A percentile compares a stretch with the other conserved stretches of the same genome.
phyloP scores from a whole-genome alignment of 2,113 vertebrate genomes.

The Acinonyx jubatus region DNA sequence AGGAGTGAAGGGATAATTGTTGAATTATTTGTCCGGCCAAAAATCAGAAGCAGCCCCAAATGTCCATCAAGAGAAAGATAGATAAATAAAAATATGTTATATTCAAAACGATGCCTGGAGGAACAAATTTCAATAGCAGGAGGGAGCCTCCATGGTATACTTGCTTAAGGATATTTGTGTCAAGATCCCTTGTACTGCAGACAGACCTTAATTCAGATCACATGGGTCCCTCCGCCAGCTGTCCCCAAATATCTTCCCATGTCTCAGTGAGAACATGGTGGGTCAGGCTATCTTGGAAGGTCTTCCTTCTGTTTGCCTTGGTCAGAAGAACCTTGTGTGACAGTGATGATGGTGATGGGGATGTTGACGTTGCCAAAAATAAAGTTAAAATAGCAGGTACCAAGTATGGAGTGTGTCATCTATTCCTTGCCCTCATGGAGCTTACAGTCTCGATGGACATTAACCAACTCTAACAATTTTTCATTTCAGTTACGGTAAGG shows the following conservation, averaged over 20 bases:
- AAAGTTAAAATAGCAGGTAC: neutral
- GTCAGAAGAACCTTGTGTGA: neutral
- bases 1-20: conserved; percentile 34
- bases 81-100: conserved; percentile 62
- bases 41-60: conserved; percentile 53
- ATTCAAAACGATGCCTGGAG: conserved; percentile 39
- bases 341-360: neutral
- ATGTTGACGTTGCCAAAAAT: neutral
- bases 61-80: conserved; percentile 58
- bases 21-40: conserved; percentile 64
- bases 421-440: neutral
- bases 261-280: neutral
- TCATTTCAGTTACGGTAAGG: neutral
- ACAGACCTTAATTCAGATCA: neutral
- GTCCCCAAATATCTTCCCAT: neutral
- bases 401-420: neutral
- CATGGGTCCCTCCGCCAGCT: fast-evolving
- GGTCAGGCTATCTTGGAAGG: neutral
- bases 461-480: neutral
- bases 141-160: neutral
- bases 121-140: neutral
- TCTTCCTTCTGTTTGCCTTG: neutral
- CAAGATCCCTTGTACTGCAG: neutral
- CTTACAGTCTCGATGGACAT: neutral
- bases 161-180: neutral